A percentile compares a stretch with the other conserved stretches of the same genome.
Conservation (phyloP, 2,113 vertebrate genomes). For the Coptodon bakossiorum region DNA sequence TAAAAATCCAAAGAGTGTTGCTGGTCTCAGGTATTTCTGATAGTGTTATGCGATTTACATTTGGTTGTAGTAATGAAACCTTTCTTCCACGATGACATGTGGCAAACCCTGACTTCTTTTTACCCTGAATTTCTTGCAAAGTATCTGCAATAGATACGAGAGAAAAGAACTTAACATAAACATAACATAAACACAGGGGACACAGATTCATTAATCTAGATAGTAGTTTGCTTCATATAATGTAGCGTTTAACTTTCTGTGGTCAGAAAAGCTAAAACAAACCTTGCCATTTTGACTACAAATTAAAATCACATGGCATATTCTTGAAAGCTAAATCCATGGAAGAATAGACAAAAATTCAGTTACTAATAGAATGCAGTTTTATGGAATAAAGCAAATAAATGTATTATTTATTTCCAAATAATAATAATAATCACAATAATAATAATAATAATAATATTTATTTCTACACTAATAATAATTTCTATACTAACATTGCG, state of each 20-base stretch:
- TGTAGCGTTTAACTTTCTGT: not conserved
- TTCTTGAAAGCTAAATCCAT: not conserved
- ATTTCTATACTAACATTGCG: not conserved
- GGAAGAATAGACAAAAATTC: too few relatives aligned
- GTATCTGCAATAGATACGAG: not conserved
- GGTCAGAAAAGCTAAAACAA: not conserved
- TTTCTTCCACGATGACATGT: not conserved
- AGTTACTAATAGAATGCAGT: not conserved
- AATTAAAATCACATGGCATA: not conserved
- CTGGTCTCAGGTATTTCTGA: not conserved
- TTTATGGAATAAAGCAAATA: not conserved
- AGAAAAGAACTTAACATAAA: not conserved
- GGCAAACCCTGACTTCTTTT: not conserved
- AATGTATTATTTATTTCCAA: not conserved
- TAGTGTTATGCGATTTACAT: not conserved
- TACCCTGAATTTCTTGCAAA: not conserved
- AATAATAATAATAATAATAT: not conserved
- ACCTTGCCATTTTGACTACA: not conserved
- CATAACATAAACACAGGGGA: not conserved
- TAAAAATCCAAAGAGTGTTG: not conserved
- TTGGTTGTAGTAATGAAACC: not conserved
- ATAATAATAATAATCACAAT: not conserved
- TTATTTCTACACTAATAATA: not conserved
- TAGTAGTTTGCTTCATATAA: not conserved
- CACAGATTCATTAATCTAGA: not conserved